Percentiles rank a stretch among this genome's conserved stretches.
Conservation (phyloP, 1,140 invertebrate genomes). For the Drosophila punjabiensis region DNA sequence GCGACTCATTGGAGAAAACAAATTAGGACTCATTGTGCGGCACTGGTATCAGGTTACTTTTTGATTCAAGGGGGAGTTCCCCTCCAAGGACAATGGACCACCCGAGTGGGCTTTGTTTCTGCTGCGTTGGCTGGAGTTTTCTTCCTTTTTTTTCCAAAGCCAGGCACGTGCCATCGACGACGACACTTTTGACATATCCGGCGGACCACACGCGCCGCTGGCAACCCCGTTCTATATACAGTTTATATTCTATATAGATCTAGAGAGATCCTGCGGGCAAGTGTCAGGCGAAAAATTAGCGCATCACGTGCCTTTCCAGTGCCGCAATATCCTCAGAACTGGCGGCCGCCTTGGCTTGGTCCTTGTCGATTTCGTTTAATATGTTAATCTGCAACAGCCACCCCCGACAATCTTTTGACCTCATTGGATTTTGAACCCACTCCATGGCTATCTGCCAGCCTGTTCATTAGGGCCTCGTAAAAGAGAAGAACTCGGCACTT, state of each 20-base stretch:
- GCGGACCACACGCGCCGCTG: conserved; percentile 76
- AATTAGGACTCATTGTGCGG: conserved; percentile 73
- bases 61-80: not conserved
- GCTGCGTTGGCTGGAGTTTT: conserved; percentile 11
- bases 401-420: not conserved
- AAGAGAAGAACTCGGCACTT: conserved; percentile 31
- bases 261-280: conserved; percentile 60
- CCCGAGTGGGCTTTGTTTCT: conserved; percentile 63
- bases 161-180: conserved; percentile 80
- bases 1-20: conserved; percentile 54
- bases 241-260: conserved; percentile 9
- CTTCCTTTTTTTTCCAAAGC: conserved; percentile 51
- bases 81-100: conserved; percentile 62
- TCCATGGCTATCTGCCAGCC: not conserved
- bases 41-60: conserved; percentile 63
- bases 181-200: conserved; percentile 84
- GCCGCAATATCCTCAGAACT: conserved; percentile 72
- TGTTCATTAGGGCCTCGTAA: conserved; percentile 72
- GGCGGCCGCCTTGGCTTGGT: conserved; percentile 33
- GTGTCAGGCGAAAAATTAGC: conserved; percentile 82
- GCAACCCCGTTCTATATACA: conserved; percentile 20
- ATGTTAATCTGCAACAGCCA: conserved; percentile 71
- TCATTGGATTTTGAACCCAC: not conserved
- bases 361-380: conserved; percentile 81
- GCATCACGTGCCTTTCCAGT: conserved; percentile 77